phyloP scores from a whole-genome alignment of 2,113 vertebrate genomes.

The Cottus gobio region DNA sequence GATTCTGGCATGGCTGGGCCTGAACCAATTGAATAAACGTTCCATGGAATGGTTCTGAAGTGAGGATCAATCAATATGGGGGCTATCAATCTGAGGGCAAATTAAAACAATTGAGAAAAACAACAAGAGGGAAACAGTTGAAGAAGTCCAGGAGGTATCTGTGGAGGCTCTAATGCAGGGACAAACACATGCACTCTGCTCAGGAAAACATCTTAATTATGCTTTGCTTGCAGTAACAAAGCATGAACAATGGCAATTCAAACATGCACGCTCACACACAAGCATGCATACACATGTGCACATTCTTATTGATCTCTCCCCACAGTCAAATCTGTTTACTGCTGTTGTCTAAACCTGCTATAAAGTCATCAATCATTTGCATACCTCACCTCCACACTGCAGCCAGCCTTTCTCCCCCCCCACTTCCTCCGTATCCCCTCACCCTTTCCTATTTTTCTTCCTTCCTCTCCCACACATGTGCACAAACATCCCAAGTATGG shows the following conservation, averaged over 20 bases:
- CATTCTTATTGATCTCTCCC: constrained; percentile 83
- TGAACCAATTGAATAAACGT: constrained; percentile 86
- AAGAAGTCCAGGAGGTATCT: constrained; percentile 51
- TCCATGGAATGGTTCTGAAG: constrained; percentile 86
- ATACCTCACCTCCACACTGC: constrained; percentile 74
- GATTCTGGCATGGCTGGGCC: constrained; percentile 80
- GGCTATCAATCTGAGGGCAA: constrained; percentile 83
- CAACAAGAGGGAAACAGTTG: constrained; percentile 71
- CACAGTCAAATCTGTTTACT: constrained; percentile 88
- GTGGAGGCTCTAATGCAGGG: constrained; percentile 14
- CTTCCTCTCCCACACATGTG: not conserved
- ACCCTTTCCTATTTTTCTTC: not conserved
- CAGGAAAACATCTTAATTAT: constrained; percentile 59
- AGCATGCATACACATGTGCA: constrained; percentile 68
- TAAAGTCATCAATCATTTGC: constrained; percentile 86
- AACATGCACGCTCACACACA: constrained; percentile 55
- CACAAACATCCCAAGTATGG: not conserved
- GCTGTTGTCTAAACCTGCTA: constrained; percentile 84
- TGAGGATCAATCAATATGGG: constrained; percentile 83
- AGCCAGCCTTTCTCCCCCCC: constrained; percentile 21
- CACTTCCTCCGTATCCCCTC: not conserved
- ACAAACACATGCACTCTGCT: constrained; percentile 34
- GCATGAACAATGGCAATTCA: constrained; percentile 61
- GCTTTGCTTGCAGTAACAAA: constrained; percentile 73
- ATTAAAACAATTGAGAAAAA: constrained; percentile 83